Base-by-base conservation (phyloP, 2,113 vertebrate genomes). In the Gracilinanus agilis region DNA sequence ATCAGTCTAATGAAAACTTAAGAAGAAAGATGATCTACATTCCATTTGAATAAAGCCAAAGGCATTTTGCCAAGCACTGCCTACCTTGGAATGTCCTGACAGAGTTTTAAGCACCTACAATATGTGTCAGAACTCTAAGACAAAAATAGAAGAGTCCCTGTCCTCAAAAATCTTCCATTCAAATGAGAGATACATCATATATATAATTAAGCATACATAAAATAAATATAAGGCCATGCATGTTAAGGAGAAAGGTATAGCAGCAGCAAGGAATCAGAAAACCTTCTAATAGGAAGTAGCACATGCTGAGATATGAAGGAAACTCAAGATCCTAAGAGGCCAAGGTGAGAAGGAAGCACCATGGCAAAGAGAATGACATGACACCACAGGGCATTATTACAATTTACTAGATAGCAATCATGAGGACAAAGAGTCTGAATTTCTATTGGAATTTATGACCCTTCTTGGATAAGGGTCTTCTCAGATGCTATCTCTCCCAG, bases 401-500 rank as follows among this genome's bases (percentile, higher is more conserved):
- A n/a, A 75, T 75, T n/a, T 75, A 29, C 61, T 75, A n/a, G 24
- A n/a, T 11, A 75, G 12, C 61, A 75, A 75, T 75, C 29, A n/a
- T 16, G 29, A 67, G 34, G 5, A 75, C 13, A 56, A n/a, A 75
- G 34, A 75, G 12, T n/a, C 4, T n/a, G 29, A n/a, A n/a, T 75
- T 75, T 75, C 61, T 6, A 75, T 75, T 19, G 13, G 61, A n/a
- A 75, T 53, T 54, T 90, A 95, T 53, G 34, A 12, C 10, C 11
- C 9, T 92, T 61, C 93, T 90, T 88, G 90, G 10, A 91, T 55
- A 55, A 58, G 23, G 9, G 10, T 90, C 23, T 91, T 56, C 29
- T 95, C 25, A 88, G 53, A 93, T 91, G 25, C 93, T 29, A 91
- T 34, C 53, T 89, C 44, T 90, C n/a, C 13, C 89, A 93, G 91